Base-by-base conservation (phyloP, 2,113 vertebrate species). In the Pogonocichla stellata region DNA sequence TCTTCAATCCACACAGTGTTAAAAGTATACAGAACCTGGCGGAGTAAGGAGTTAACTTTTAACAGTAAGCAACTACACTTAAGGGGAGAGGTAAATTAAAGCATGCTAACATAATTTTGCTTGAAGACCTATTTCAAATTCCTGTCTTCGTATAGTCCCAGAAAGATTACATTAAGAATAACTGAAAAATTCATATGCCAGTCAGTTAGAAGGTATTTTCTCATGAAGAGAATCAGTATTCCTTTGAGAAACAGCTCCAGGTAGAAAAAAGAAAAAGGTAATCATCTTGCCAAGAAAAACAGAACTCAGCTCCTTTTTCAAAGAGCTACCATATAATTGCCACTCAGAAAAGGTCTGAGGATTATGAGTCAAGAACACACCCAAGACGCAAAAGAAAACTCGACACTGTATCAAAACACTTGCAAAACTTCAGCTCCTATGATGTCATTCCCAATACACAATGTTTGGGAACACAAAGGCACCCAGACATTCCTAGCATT, bases 361-460 rank as follows among this genome's bases (percentile, higher is more conserved):
- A 79, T 40, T 33, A 78, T 2, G 31, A 92, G 36, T 57, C 82
- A 90, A 80, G 45, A 83, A 84, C 91, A 73, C 60, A 77, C 54
- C 60, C 56, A 62, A 86, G 26, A 72, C 0, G 0, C 42, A 60
- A 0, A 64, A 6, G 29, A 95, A 90, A 88, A 73, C n/a, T 2
- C 4, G 0, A 73, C n/a, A 66, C 0, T 50, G 57, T 5, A 82
- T 10, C 25, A 90, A 80, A 86, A 66, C 34, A 77, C 47, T 36
- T 65, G 14, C 13, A 90, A 58, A 92, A 50, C 26, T 86, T 83
- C 28, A 80, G 26, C 10, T 54, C 1, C 0, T 23, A 19, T 33
- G 33, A 83, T 36, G 72, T 77, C 88, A 88, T 34, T 36, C 34
- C 38, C 67, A 73, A 56, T 17, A 43, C 2, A 47, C 6, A 31